Base-by-base conservation (phyloP, 2,797 vertebrate genomes). In the Notolepis coatsorum region DNA sequence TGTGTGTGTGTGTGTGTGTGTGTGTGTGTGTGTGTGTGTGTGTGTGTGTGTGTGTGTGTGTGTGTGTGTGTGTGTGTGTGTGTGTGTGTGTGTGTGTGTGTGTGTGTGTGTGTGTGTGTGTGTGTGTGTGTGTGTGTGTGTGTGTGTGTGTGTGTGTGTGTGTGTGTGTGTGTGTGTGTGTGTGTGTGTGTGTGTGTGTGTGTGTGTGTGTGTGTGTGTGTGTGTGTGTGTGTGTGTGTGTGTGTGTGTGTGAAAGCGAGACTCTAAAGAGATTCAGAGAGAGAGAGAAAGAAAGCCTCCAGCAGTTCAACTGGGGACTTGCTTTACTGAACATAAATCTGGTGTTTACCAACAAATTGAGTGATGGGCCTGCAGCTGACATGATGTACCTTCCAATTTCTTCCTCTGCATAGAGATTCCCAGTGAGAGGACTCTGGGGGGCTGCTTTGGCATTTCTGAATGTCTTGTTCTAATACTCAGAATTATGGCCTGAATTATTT, bases 291-390 rank as follows among this genome's bases (percentile, higher is more conserved):
- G 49, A 51, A 37, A 43, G 70, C 79, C 81, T 83, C 31, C 67
- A 71, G 83, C 81, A 60, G 52, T 71, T 68, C 65, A 88, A 70
- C 60, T 62, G 49, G 77, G 53, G 75, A 86, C 82, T 86, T 84
- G 84, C 90, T 90, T 90, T 89, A 73, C 84, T 83, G 82, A 73
- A 64, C 83, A 81, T 81, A 91, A 91, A 92, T 92, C 85, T 90
- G 84, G 62, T 91, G 86, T 93, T 92, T 93, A 91, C 91, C 89
- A 92, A 92, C 92, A 92, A 84, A 90, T 82, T 88, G 89, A 91
- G 85, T 91, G 85, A 84, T 82, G 87, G 84, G 68, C 83, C 87
- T 85, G 58, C 79, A 84, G 91, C 85, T 81, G 85, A 84, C 84
- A 81, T 70, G 47, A 80, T 87, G 88, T 79, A 75, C 75, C 84